Evolutionary conservation across 2,113 vertebrate genomes (phyloP), one percentile per base, ranked within the genome.

Genomic region (Thomomys bottae): DNA sequence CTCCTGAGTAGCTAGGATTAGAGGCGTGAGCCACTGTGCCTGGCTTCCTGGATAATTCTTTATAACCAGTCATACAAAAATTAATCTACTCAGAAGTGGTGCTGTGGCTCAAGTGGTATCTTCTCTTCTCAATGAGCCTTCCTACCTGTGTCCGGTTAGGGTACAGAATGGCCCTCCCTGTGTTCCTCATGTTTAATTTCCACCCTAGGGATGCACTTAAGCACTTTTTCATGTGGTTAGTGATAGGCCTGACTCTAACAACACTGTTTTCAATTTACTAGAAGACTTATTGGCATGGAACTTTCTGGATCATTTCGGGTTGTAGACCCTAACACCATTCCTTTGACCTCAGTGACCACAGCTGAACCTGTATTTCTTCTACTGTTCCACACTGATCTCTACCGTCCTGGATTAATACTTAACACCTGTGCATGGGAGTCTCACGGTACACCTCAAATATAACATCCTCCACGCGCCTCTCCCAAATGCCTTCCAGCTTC

Each of bases 351-450:
- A 63, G 0, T 24, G 12, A 18, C 24, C 21, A 54, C 6, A 15
- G 34, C 4, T 64, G 34, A 14, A 21, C 36, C 24, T 23, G 78
- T 36, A 75, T 87, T 57, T 21, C 20, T 72, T 49, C 23, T 3
- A 81, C 28, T 70, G 57, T 32, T 85, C 5, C 42, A 38, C 1
- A 34, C 66, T 32, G 8, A 32, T 72, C 17, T 42, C n/a, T 78
- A 30, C n/a, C 26, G 88, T 92, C n/a, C 75, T 71, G 83, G 71
- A 86, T 86, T 40, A 90, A 68, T 72, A 78, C 78, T 92, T 61
- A 26, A 80, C 2, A 34, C 38, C 66, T 71, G 64, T 18, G 34
- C 23, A 75, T n/a, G 14, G 5, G 49, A 4, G 3, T 42, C 32
- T 79, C 54, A 86, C 79, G 59, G 86, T 38, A 40, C 4, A 59